phyloP scores from a whole-genome alignment of 92 coral and sea anemone genomes.

The Paragorgia papillata region DNA sequence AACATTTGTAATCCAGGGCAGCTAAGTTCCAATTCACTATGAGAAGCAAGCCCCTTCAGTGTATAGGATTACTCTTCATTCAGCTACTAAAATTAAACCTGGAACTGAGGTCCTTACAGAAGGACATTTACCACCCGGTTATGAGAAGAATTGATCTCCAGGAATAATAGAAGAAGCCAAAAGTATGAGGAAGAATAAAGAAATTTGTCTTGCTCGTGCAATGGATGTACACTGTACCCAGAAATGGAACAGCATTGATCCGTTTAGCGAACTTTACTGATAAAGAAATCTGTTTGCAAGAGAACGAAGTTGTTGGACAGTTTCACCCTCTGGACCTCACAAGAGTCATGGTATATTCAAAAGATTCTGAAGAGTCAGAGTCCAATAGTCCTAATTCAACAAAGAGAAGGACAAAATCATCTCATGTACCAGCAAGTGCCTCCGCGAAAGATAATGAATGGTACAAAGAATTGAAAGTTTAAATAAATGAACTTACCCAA shows the following conservation, averaged over 20 bases:
- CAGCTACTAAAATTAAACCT: background rate
- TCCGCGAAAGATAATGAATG: background rate
- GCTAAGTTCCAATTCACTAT: conserved; percentile 42
- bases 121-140: background rate
- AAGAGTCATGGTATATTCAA: conserved; percentile 41
- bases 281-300: conserved; percentile 22
- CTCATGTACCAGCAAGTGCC: background rate
- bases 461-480: conserved; percentile 14
- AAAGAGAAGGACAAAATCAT: background rate
- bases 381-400: conserved; percentile 20
- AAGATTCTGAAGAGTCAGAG: conserved; percentile 16
- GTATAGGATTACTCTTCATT: conserved; percentile 41
- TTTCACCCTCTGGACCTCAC: conserved; percentile 55
- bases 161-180: conserved; percentile 45
- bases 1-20: conserved; percentile 28
- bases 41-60: conserved; percentile 35
- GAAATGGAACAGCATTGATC: conserved; percentile 36
- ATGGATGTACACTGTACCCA: conserved; percentile 45
- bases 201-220: conserved; percentile 33
- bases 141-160: conserved; percentile 48
- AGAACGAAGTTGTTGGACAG: conserved; percentile 43
- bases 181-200: background rate
- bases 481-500: conserved; percentile 41
- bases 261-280: conserved; percentile 57
- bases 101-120: no score